A percentile compares a stretch with the other conserved stretches of the same genome.
Evolutionary conservation across 1,140 invertebrate species (phyloP).

Genomic region (Batillaria attramentaria): DNA sequence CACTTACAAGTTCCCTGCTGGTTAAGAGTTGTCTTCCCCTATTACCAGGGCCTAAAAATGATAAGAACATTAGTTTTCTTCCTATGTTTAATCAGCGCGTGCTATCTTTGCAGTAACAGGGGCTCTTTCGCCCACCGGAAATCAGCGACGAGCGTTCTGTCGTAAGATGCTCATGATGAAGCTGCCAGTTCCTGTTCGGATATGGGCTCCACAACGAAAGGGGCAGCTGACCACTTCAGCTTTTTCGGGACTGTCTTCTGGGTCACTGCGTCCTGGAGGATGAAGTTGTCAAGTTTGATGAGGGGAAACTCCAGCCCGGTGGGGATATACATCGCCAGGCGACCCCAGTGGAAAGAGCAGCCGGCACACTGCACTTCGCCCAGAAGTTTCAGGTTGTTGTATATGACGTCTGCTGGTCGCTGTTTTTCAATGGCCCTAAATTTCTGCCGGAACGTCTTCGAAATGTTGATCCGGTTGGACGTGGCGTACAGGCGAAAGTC

Average conservation of each 20-base stretch:
- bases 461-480: neutral
- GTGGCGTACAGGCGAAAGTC: neutral
- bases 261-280: neutral
- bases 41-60: too few species aligned
- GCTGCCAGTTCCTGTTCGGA: conserved; percentile 6
- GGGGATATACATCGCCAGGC: conserved; percentile 16
- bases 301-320: conserved; percentile 9
- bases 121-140: too few species aligned
- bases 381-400: conserved; percentile 10
- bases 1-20: too few species aligned
- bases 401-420: too few species aligned
- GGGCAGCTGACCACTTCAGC: conserved; percentile 15
- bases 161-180: too few species aligned
- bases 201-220: conserved; percentile 11
- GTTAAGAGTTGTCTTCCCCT: too few species aligned
- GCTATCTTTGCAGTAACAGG: too few species aligned
- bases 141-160: too few species aligned
- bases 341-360: conserved; percentile 5
- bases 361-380: conserved; percentile 6
- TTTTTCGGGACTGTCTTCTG: neutral
- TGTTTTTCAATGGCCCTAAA: too few species aligned
- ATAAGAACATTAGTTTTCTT: too few species aligned
- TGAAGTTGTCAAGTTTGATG: conserved; percentile 22
- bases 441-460: neutral
- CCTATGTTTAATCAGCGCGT: too few species aligned